These are phyloP conservation scores for Sipha maydis DNA, from an alignment of 2,888 invertebrate species.

Conservation along the genomic window DNA sequence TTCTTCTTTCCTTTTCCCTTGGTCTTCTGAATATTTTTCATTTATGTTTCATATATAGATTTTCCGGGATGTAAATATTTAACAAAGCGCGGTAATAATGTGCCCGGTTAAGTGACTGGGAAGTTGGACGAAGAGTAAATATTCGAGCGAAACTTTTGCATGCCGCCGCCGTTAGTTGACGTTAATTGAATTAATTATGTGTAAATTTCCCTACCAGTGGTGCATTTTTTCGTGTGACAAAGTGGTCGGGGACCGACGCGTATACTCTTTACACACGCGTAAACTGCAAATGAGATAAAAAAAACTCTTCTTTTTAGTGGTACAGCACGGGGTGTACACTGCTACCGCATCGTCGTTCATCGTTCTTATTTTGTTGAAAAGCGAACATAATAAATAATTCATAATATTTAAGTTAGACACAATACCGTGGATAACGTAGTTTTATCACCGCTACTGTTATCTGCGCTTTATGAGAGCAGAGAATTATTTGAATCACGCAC, in stretches of 20 bases:
- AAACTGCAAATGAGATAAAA: slow-evolving; percentile 26
- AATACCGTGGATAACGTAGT: too few relatives aligned
- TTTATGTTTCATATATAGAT: not conserved
- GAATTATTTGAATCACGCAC: too few relatives aligned
- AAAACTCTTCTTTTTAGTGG: not conserved
- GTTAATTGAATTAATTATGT: slow-evolving; percentile 59
- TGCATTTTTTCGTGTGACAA: not conserved
- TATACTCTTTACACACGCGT: not conserved
- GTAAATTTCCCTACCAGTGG: slow-evolving; percentile 34
- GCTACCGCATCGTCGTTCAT: not conserved
- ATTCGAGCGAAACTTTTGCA: slow-evolving; percentile 48
- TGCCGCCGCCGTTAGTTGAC: not conserved
- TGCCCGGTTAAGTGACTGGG: slow-evolving; percentile 28
- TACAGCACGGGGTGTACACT: too few relatives aligned
- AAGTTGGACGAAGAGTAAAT: slow-evolving; percentile 53
- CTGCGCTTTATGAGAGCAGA: too few relatives aligned
- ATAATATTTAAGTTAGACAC: too few relatives aligned
- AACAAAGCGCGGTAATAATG: slow-evolving; percentile 18
- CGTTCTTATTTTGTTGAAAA: not conserved
- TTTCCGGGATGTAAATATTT: slow-evolving; percentile 34
- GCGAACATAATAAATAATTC: too few relatives aligned
- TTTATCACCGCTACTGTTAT: too few relatives aligned
- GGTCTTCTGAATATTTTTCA: not conserved
- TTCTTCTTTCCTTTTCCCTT: not conserved
- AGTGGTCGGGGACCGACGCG: too few relatives aligned